These are phyloP conservation scores for Drosophila persimilis DNA, from an alignment of 1,140 invertebrate species.

Conservation along the genomic window DNA sequence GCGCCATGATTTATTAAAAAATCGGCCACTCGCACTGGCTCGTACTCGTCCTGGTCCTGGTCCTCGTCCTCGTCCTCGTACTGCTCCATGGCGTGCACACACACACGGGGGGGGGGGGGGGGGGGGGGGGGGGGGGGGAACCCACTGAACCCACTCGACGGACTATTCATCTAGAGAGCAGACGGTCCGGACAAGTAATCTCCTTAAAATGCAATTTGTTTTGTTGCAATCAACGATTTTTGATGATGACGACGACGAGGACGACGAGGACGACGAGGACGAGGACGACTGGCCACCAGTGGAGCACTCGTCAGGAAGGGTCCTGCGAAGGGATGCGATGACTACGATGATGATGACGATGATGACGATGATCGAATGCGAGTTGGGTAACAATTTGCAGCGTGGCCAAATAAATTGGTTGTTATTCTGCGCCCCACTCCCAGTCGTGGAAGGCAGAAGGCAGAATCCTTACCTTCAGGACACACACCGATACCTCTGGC, in stretches of 20 bases:
- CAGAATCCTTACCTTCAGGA: too few species aligned
- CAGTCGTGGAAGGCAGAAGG: background rate
- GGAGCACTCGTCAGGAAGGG: conserved; percentile 1
- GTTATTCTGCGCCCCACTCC: conserved; percentile 58
- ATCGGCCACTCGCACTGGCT: conserved; percentile 11
- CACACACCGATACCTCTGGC: too few species aligned
- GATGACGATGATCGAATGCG: conserved; percentile 67
- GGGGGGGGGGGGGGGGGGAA: background rate
- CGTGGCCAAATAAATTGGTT: conserved; percentile 79
- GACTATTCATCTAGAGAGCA: conserved; percentile 61
- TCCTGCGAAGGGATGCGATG: conserved; percentile 10
- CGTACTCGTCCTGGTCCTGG: conserved; percentile 1
- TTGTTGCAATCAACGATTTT: conserved; percentile 81
- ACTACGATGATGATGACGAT: conserved; percentile 28
- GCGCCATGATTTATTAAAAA: conserved; percentile 73
- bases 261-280: conserved; percentile 18
- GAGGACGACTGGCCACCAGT: conserved; percentile 20
- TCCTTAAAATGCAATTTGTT: conserved; percentile 81
- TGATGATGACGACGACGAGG: conserved; percentile 66
- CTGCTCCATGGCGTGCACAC: background rate
- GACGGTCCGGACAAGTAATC: conserved; percentile 63
- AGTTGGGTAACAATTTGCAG: conserved; percentile 79
- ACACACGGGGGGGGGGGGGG: conserved; percentile 10
- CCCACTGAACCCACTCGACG: conserved; percentile 17
- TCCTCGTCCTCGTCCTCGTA: background rate